Percentiles rank a stretch among this genome's conserved stretches.
These are phyloP conservation scores for Parnassius smintheus DNA, from an alignment of 2,888 invertebrate species.

Conservation along the genomic window DNA sequence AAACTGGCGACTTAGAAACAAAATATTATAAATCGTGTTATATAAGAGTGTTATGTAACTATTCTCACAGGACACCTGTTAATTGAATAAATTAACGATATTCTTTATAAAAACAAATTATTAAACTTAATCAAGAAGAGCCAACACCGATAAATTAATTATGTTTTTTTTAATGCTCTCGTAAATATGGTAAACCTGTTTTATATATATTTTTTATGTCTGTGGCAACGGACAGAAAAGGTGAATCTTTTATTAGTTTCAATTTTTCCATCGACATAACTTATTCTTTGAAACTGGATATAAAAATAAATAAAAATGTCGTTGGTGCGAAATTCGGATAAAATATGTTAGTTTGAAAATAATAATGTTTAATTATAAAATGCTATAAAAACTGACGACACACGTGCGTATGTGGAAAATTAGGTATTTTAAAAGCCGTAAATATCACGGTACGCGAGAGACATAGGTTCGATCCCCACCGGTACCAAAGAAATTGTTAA, in stretches of 20 bases:
- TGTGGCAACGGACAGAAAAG: neutral
- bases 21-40: no score
- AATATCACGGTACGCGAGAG: no score
- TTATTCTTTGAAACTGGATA: neutral
- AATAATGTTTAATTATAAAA: no score
- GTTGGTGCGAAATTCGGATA: neutral
- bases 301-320: neutral
- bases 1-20: no score
- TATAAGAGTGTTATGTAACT: neutral
- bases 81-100: neutral
- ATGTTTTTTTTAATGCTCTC: neutral
- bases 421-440: no score
- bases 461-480: no score
- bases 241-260: neutral
- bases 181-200: conserved; percentile 3
- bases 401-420: no score
- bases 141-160: neutral
- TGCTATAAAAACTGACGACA: no score
- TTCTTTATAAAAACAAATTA: conserved; percentile 6
- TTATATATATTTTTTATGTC: neutral
- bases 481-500: no score
- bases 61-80: conserved; percentile 7
- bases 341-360: no score
- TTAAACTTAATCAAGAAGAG: neutral
- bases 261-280: neutral